Base-by-base conservation (phyloP, 1,140 invertebrate species). In the Drosophila mojavensis region DNA sequence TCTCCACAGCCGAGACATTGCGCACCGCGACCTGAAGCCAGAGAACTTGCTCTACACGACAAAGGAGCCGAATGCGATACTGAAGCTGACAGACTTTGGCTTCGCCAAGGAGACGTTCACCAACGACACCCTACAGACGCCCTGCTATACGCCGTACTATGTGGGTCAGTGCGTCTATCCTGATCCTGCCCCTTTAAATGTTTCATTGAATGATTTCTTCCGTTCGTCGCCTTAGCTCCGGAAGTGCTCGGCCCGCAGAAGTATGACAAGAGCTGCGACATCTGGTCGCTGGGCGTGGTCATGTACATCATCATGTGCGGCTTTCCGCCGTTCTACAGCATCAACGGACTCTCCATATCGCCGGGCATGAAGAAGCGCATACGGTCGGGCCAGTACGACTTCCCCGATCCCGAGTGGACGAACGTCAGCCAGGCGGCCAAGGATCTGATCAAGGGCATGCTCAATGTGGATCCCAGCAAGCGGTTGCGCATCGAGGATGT, bases 291-390 rank as follows among this genome's bases (percentile, higher is more conserved):
- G 62, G 98, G 98, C 51, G 98, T 99, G 50, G 98, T 99, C 59
- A 99, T 99, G 97, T 99, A 99, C 92, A 99, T 99, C 2, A 79
- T 94, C 77, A 94, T 99, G 54, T 99, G 98, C 93, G 98, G 98
- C 5, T 99, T 98, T 93, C 98, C 98, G 26, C 98, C 98, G 20
- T 99, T 99, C 93, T 99, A 99, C 92, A 98, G 98, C 92, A 98
- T 98, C 92, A 97, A 99, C 90, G 98, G 98, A 0, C 93, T 98
- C 33, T 97, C 98, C 6, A 99, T 99, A 81, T 99, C 98, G 30
- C 98, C 99, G 0, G 98, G 99, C n/a, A 99, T 99, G 99, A 99
- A 99, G 92, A 98, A 97, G 92, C 94, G 98, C 60, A 99, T 99
- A 84, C 94, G 97, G 68, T 95, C 97, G 53, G 98, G 98, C 5